phyloP scores from a whole-genome alignment of 1,140 invertebrate genomes.

The Drosophila bocki region DNA sequence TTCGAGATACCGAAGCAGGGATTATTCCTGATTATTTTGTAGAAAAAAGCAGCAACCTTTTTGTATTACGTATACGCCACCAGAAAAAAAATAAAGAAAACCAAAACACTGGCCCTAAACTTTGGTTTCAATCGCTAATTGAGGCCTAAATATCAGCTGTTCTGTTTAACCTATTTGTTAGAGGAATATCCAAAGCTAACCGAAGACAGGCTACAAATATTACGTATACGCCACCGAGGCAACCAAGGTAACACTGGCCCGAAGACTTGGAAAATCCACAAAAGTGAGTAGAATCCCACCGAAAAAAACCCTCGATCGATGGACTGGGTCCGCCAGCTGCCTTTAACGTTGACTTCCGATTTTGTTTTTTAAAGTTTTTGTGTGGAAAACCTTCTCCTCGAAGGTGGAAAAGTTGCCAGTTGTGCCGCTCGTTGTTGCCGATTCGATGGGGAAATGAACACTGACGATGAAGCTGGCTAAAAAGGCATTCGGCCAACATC shows the following conservation, averaged over 20 bases:
- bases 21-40: not conserved
- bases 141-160: not conserved
- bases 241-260: conserved; percentile 1
- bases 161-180: not conserved
- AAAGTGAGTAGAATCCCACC: not conserved
- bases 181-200: conserved; percentile 5
- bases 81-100: not conserved
- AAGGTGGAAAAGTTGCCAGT: conserved; percentile 3
- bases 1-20: not conserved
- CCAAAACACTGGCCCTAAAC: not conserved
- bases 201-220: conserved; percentile 13
- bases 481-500: conserved; percentile 61
- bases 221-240: conserved; percentile 42
- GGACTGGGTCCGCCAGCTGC: conserved; percentile 13
- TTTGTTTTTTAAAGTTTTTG: not conserved
- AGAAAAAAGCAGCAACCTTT: too few species aligned
- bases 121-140: too few species aligned
- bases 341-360: conserved; percentile 15
- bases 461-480: conserved; percentile 78
- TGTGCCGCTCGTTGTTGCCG: conserved; percentile 53
- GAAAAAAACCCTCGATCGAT: conserved; percentile 5
- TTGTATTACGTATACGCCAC: conserved; percentile 41
- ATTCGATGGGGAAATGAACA: conserved; percentile 81
- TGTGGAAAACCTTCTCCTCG: conserved; percentile 4
- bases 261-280: not conserved